Percentiles rank a stretch among this genome's conserved stretches.
Conservation (phyloP, 2,113 vertebrate genomes). For the Seriola aureovittata region DNA sequence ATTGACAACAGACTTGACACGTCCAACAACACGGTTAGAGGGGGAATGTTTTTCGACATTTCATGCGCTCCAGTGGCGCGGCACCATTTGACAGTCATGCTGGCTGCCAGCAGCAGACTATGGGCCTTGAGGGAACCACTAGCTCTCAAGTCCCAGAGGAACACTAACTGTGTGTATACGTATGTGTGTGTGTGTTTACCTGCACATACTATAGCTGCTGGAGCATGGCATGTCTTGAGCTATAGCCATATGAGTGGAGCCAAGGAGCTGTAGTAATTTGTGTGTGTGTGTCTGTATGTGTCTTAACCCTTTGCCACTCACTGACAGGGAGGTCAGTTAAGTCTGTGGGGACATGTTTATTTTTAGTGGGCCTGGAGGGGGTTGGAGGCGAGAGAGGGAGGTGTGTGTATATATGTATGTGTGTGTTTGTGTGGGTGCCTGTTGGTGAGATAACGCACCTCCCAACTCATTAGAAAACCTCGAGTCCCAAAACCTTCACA, state of each 20-base stretch:
- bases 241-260: slow-evolving; percentile 61
- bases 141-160: slow-evolving; percentile 62
- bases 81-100: slow-evolving; percentile 74
- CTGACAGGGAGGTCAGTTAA: slow-evolving; percentile 84
- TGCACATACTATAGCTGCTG: slow-evolving; percentile 71
- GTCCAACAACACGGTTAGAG: slow-evolving; percentile 63
- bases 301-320: slow-evolving; percentile 79
- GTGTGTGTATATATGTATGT: slow-evolving; percentile 58
- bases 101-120: slow-evolving; percentile 74
- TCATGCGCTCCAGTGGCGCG: slow-evolving; percentile 65
- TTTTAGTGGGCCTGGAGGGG: slow-evolving; percentile 79
- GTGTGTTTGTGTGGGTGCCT: slow-evolving; percentile 71
- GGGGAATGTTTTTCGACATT: slow-evolving; percentile 76
- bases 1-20: slow-evolving; percentile 77
- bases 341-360: slow-evolving; percentile 83
- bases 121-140: slow-evolving; percentile 76
- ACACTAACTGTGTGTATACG: slow-evolving; percentile 66
- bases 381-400: slow-evolving; percentile 66
- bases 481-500: slow-evolving; percentile 61
- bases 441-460: slow-evolving; percentile 80
- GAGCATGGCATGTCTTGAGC: slow-evolving; percentile 70
- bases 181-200: slow-evolving; percentile 75
- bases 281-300: slow-evolving; percentile 74
- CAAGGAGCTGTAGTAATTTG: slow-evolving; percentile 72
- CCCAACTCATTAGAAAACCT: slow-evolving; percentile 80